Base-by-base conservation (phyloP, 92 coral and sea anemone species). In the Palythoa grandis region DNA sequence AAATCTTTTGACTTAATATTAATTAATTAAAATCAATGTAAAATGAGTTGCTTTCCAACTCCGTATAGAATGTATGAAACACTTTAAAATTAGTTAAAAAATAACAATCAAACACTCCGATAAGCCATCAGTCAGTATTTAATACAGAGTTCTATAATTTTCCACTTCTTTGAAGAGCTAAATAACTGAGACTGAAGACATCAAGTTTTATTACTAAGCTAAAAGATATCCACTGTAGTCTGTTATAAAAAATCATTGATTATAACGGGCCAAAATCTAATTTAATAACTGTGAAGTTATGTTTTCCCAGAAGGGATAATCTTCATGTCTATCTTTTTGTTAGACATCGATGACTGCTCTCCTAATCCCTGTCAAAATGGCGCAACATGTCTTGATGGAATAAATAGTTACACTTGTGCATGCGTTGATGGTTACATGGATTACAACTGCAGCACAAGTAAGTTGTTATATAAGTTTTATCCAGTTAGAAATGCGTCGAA, bases 311-410 rank as follows among this genome's bases (percentile, higher is more conserved):
- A 58, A 58, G 65, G 12, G 20, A 58, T 58, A 58, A 58, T 19
- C 5, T 11, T 19, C 17, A 19, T 5, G 65, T 14, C 6, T 5
- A 4, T 58, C 12, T 11, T 14, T 19, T 19, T 14, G 5, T 58
- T 11, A 72, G 77, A 72, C 40, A 72, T 72, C 53, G 77, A 72
- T 1, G 77, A 72, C 56, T 72, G 77, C 16, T 72, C 77, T 1
- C 77, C 77, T 1, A 72, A 72, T 48, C 77, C 77, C 16, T 72
- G 77, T 72, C 56, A 72, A 72, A 72, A 72, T 72, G 77, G 77
- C 14, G 77, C 22, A 48, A 72, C 77, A 11, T 72, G 77, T 40
- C 39, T 48, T 72, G 77, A 72, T 43, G 20, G 16, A 50, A 22
- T 72, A 19, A 40, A 72, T 17, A 22, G 17, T 10, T 22, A 72